phyloP scores from a whole-genome alignment of 1,140 invertebrate species.

The Bombus cullumanus region DNA sequence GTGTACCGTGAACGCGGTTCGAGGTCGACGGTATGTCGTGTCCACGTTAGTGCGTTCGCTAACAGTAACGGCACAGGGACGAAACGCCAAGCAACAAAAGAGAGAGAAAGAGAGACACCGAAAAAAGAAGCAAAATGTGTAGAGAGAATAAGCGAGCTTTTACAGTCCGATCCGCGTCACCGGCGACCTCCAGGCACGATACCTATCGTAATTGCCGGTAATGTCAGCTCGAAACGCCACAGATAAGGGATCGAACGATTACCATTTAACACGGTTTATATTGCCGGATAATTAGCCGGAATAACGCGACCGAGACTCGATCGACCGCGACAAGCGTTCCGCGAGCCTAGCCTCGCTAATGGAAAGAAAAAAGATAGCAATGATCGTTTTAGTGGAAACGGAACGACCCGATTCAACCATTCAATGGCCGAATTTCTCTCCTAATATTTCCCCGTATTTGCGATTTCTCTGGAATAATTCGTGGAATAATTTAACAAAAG shows the following conservation, averaged over 20 bases:
- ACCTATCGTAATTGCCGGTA: slow-evolving; percentile 55
- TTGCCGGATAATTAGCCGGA: slow-evolving; percentile 46
- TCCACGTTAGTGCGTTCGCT: slow-evolving; percentile 12
- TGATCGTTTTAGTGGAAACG: neutral
- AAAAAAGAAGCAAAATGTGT: neutral
- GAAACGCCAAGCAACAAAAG: neutral
- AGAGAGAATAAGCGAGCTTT: slow-evolving; percentile 32
- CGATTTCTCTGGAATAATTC: neutral
- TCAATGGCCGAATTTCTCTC: neutral
- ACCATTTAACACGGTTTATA: slow-evolving; percentile 55
- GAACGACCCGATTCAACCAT: neutral
- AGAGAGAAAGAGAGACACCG: neutral
- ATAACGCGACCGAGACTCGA: slow-evolving; percentile 17
- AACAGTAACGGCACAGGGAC: neutral
- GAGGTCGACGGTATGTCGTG: slow-evolving; percentile 51
- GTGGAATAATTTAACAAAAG: neutral
- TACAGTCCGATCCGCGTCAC: slow-evolving; percentile 30
- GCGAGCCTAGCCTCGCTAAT: slow-evolving; percentile 16
- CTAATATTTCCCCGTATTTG: neutral
- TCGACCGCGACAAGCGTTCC: slow-evolving; percentile 21
- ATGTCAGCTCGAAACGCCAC: slow-evolving; percentile 37
- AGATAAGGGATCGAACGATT: slow-evolving; percentile 58
- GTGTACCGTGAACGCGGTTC: slow-evolving; percentile 10
- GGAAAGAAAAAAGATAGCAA: neutral
- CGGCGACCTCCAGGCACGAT: slow-evolving; percentile 52